phyloP scores from a whole-genome alignment of 2,113 vertebrate species.

The Crocuta crocuta region DNA sequence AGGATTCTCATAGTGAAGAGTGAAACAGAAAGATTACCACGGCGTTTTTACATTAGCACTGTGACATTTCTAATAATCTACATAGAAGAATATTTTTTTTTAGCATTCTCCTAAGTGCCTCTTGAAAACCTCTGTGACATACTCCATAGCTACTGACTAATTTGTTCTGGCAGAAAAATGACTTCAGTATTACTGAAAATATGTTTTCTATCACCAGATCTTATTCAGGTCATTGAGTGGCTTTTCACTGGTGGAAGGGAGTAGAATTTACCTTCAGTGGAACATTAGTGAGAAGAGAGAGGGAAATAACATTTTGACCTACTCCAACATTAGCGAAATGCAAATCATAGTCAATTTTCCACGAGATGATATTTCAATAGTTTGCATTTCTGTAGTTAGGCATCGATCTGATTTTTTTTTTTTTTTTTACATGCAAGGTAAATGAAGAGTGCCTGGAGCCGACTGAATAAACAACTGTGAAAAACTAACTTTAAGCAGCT shows the following conservation, averaged over 20 bases:
- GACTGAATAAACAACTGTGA: constrained; percentile 58
- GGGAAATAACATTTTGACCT: constrained; percentile 75
- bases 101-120: constrained; percentile 69
- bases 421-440: not conserved
- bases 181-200: constrained; percentile 73
- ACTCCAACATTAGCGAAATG: constrained; percentile 74
- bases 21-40: constrained; percentile 13
- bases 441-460: constrained; percentile 41
- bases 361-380: not conserved
- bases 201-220: constrained; percentile 74
- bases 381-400: constrained; percentile 28
- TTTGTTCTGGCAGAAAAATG: constrained; percentile 81
- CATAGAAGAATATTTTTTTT: constrained; percentile 26
- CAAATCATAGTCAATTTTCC: constrained; percentile 79
- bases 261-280: constrained; percentile 57
- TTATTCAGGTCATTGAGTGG: constrained; percentile 68
- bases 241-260: constrained; percentile 54
- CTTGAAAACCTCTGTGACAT: constrained; percentile 72
- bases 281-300: constrained; percentile 5
- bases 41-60: constrained; percentile 53
- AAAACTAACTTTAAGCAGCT: constrained; percentile 66
- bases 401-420: not conserved
- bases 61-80: constrained; percentile 73
- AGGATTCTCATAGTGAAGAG: not conserved
- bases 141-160: constrained; percentile 59